Percentiles rank a stretch among this genome's conserved stretches.
phyloP scores from a whole-genome alignment of 2,797 vertebrate genomes.

The Parauchenoglanis punctatus region DNA sequence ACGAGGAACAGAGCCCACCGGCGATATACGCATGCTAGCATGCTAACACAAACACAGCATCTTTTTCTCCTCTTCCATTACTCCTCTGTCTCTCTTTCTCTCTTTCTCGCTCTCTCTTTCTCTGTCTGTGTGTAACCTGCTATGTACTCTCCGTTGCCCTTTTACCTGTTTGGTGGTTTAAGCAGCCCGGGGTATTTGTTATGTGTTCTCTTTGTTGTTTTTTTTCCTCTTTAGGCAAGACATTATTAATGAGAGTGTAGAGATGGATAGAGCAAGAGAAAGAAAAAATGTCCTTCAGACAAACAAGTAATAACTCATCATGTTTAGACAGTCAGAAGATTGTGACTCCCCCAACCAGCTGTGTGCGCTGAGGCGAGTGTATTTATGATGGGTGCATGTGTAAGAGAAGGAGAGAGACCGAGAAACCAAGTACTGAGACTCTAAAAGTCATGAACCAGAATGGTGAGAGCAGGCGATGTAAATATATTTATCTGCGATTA shows the following conservation, averaged over 20 bases:
- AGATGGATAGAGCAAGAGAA: conserved; percentile 20
- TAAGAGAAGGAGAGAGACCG: conserved; percentile 6
- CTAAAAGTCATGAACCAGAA: conserved; percentile 25
- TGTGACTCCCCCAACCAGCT: conserved; percentile 11
- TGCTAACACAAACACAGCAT: conserved; percentile 59
- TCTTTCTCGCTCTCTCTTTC: not conserved
- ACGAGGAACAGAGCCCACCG: conserved; percentile 65
- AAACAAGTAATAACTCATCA: conserved; percentile 58
- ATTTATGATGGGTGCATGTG: conserved; percentile 40
- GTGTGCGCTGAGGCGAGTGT: not conserved
- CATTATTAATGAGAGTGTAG: conserved; percentile 50
- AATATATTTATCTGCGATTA: conserved; percentile 26
- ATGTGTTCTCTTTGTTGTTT: conserved; percentile 29
- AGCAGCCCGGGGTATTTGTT: conserved; percentile 52
- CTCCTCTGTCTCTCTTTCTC: not conserved
- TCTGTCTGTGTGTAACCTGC: not conserved
- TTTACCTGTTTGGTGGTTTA: conserved; percentile 31
- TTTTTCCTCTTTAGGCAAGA: conserved; percentile 41
- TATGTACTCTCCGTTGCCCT: conserved; percentile 6
- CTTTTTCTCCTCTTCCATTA: conserved; percentile 16
- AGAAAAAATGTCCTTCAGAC: conserved; percentile 33
- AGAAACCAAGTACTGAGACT: conserved; percentile 1
- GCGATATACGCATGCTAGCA: conserved; percentile 72
- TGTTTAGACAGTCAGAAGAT: conserved; percentile 50
- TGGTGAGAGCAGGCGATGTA: not conserved